A percentile compares a stretch with the other conserved stretches of the same genome.
Evolutionary conservation across 2,888 invertebrate species (phyloP).

Genomic region (Macrophya alboannulata): DNA sequence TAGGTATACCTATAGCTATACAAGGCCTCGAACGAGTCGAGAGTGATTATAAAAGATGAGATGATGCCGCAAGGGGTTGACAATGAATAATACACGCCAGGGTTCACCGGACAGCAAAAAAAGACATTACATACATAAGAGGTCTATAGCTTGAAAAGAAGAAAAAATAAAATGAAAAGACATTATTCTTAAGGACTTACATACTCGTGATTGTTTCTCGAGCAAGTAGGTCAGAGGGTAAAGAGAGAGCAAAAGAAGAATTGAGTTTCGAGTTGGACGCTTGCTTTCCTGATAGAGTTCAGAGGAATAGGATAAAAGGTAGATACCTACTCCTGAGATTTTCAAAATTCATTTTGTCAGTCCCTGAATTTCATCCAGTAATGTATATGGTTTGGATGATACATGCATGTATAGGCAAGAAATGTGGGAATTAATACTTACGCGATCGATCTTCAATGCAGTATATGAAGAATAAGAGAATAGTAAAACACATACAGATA

Average conservation of each 20-base stretch:
- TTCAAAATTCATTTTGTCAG: background rate
- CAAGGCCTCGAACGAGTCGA: background rate
- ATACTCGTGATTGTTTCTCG: slow-evolving; percentile 47
- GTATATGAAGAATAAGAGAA: background rate
- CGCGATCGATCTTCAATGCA: background rate
- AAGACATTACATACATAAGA: background rate
- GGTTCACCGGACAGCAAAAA: slow-evolving; percentile 16
- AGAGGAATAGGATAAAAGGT: background rate
- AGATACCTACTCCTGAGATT: background rate
- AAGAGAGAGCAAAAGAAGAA: slow-evolving; percentile 31
- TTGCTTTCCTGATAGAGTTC: background rate
- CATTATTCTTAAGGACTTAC: slow-evolving; percentile 32
- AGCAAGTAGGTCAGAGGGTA: slow-evolving; percentile 46
- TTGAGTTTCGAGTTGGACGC: slow-evolving; percentile 3
- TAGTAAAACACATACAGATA: background rate
- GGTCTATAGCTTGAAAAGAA: background rate
- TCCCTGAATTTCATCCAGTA: background rate
- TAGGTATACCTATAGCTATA: background rate
- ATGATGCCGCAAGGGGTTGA: background rate
- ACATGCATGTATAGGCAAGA: too few relatives aligned
- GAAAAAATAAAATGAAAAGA: slow-evolving; percentile 4
- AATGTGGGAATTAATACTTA: background rate
- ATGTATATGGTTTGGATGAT: background rate
- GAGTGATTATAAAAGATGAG: background rate
- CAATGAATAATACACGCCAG: background rate